phyloP scores from a whole-genome alignment of 1,140 invertebrate species.

The Drosophila lacertosa region DNA sequence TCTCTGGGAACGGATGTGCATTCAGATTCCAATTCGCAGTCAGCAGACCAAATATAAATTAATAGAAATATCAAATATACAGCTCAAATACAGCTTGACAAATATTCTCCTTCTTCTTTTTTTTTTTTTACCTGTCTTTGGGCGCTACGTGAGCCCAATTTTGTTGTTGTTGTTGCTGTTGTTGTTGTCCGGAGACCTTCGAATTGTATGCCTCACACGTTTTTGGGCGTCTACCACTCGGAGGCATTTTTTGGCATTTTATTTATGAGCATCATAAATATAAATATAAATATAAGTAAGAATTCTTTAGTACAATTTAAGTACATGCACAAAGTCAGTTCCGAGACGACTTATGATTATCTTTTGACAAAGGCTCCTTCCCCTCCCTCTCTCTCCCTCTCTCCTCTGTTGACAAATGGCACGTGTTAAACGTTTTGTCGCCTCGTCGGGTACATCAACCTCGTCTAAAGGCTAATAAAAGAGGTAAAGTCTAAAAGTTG shows the following conservation, averaged over 20 bases:
- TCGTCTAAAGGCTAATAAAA: conserved; percentile 3
- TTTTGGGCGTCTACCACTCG: conserved; percentile 51
- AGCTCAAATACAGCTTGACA: conserved; percentile 34
- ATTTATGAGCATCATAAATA: conserved; percentile 77
- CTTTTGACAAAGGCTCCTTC: conserved; percentile 59
- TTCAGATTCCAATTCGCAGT: conserved; percentile 30
- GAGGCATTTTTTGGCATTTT: conserved; percentile 54
- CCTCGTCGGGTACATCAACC: conserved; percentile 37
- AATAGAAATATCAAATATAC: conserved; percentile 56
- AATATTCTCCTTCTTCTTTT: conserved; percentile 16
- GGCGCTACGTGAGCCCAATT: conserved; percentile 38
- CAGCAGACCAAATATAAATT: conserved; percentile 42
- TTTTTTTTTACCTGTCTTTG: conserved; percentile 32
- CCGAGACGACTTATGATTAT: conserved; percentile 55
- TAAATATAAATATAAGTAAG: conserved; percentile 69
- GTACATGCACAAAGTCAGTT: conserved; percentile 25
- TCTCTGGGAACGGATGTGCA: conserved; percentile 48
- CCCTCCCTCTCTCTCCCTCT: conserved; percentile 33
- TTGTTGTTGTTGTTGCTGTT: conserved; percentile 38
- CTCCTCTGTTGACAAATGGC: conserved; percentile 57
- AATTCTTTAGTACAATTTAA: conserved; percentile 45
- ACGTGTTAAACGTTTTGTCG: conserved; percentile 54
- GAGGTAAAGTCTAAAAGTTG: background rate
- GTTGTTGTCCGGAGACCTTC: conserved; percentile 26
- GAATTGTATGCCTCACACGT: conserved; percentile 73